Evolutionary conservation across 2,113 vertebrate species (phyloP).

Genomic region (Oostethus manadensis): DNA sequence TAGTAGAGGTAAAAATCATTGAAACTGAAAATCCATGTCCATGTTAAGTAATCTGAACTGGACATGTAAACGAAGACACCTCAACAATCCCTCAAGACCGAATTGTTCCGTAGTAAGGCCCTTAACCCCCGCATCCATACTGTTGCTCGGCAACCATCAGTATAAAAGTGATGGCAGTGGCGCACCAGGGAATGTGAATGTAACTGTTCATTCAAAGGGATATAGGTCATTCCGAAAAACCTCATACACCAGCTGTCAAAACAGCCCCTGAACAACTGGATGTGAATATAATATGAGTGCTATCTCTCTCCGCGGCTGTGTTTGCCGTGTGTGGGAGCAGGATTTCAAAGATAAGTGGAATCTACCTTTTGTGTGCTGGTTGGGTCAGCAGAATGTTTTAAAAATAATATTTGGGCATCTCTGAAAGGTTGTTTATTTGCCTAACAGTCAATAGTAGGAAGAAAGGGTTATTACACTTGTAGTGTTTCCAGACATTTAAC

Average conservation of each 20-base stretch:
- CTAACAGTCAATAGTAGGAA: neutral
- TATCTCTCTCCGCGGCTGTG: neutral
- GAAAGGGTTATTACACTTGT: neutral
- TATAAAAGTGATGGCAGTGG: conserved; percentile 45
- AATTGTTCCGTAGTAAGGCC: conserved; percentile 52
- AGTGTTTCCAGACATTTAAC: neutral
- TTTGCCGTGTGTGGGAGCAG: neutral
- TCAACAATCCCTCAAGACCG: neutral
- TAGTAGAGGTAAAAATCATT: neutral
- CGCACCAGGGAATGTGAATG: conserved; percentile 29
- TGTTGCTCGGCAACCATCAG: conserved; percentile 33
- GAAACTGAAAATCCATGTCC: neutral
- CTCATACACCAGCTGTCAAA: conserved; percentile 35
- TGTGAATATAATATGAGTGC: conserved; percentile 31
- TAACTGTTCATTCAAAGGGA: conserved; percentile 28
- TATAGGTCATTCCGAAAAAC: conserved; percentile 44
- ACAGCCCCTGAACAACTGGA: conserved; percentile 37
- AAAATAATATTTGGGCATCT: neutral
- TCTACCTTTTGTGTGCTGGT: neutral
- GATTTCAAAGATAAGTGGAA: conserved; percentile 9
- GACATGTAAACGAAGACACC: conserved; percentile 20
- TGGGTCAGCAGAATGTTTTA: neutral
- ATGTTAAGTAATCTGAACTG: conserved; percentile 16
- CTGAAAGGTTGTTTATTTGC: neutral
- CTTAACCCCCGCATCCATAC: conserved; percentile 53